Evolutionary conservation across 2,797 vertebrate species (phyloP), one percentile per base, ranked within the genome.

Genomic region (Telmatherina bonti): DNA sequence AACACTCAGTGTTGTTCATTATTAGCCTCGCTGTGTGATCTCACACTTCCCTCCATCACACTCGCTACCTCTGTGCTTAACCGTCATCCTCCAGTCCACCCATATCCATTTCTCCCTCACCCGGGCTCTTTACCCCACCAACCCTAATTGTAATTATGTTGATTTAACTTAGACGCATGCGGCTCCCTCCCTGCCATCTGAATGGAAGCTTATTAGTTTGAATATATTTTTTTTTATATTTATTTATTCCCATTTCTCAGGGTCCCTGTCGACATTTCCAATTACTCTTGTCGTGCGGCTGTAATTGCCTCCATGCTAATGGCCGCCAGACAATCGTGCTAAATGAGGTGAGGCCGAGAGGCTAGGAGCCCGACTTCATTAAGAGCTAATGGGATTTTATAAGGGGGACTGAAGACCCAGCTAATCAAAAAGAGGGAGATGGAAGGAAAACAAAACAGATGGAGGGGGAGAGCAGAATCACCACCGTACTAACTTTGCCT

Each of bases 291-390:
- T 97, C 95, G 96, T 96, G 96, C 95, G 96, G 95, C 97, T 97
- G 96, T 99, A 99, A 99, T 99, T 99, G 98, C 97, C 97, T 99
- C 96, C 96, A 96, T 94, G 96, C 93, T 98, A 99, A 99, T 99
- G 97, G 98, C 96, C 95, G 95, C 95, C 95, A 99, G 97, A 99
- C 97, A 99, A 99, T 99, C 96, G 96, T 96, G 96, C 96, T 98
- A 97, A 99, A 99, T 99, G 98, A 98, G 97, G 96, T 98, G 97
- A 97, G 96, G 96, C 97, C 94, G 91, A 95, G 95, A 96, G 97
- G 96, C 97, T 97, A 96, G 95, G 96, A 96, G 96, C 97, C 95
- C 95, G 96, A 97, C 98, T 99, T 99, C 98, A 99, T 99, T 99
- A 99, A 97, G 96, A 97, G 96, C 97, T 98, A 98, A 99, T 99